A percentile compares a stretch with the other conserved stretches of the same genome.
Conservation (phyloP, 2,888 invertebrate genomes). For the Gisinianus flammeolus region DNA sequence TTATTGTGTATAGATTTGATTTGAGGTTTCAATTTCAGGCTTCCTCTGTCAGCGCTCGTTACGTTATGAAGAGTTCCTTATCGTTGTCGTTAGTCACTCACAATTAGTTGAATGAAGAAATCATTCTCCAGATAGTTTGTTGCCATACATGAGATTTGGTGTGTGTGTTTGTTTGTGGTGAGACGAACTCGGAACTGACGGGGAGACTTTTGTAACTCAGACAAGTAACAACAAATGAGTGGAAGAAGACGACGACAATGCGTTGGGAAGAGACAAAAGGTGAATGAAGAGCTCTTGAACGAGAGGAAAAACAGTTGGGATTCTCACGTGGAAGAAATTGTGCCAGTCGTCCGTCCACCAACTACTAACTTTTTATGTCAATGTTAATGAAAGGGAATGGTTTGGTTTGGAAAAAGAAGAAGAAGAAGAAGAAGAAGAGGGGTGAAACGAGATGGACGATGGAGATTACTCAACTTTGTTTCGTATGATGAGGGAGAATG, state of each 20-base stretch:
- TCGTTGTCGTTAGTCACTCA: too few relatives aligned
- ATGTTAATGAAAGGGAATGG: not conserved
- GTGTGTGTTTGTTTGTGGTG: not conserved
- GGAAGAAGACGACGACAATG: not conserved
- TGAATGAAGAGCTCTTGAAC: not conserved
- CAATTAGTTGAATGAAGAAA: not conserved
- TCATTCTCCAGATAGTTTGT: not conserved
- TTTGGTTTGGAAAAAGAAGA: not conserved
- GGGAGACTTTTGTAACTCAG: too few relatives aligned
- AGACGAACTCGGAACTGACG: not conserved
- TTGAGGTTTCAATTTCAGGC: too few relatives aligned
- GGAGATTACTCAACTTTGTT: too few relatives aligned
- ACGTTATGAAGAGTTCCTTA: too few relatives aligned
- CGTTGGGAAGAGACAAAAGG: not conserved
- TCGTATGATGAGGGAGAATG: too few relatives aligned
- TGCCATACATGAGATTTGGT: not conserved
- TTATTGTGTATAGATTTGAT: too few relatives aligned
- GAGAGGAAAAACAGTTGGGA: not conserved
- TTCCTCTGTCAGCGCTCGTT: too few relatives aligned
- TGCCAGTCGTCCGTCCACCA: too few relatives aligned
- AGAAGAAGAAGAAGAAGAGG: too few relatives aligned
- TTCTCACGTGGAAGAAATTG: constrained; percentile 2
- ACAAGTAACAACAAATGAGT: not conserved
- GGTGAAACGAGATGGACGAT: too few relatives aligned
- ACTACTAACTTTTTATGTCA: not conserved